Base-by-base conservation (phyloP, 1,140 invertebrate species). In the Idris sp. region DNA sequence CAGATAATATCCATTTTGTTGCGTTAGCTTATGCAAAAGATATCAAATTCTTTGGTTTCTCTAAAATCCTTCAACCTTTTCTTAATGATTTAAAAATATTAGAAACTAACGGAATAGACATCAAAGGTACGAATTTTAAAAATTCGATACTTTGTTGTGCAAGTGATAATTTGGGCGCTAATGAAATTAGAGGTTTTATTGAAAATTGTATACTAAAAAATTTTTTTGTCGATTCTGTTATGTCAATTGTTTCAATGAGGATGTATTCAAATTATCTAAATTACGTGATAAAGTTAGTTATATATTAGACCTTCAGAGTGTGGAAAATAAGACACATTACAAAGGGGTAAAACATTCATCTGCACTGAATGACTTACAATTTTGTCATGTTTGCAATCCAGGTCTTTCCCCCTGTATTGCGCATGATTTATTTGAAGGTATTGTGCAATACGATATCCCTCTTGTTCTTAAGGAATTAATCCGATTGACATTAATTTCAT, bases 91-190 rank as follows among this genome's bases (percentile, higher is more conserved):
- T 74, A 9, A 36, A 59, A 44, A 4, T 10, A 6, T 35, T 74
- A 22, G 62, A 68, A 62, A 18, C 11, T 1, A 11, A 18, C 0
- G 72, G 72, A 7, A 33, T 74, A 36, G 15, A 28, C 28, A 28
- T 68, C 1, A 25, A 30, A 30, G 9, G 19, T 19, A 1, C 41
- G 10, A 1, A 59, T 46, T 40, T 68, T 48, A 65, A 71, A 48
- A 14, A 58, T 10, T 26, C 9, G 10, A n/a, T 56, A 69, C n/a
- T 43, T 62, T 18, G 43, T 33, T 43, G 54, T 76, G 13, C n/a
- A 30, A 74, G 77, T n/a, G 77, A 80, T 19, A 79, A 77, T 49
- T 59, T 79, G 44, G 74, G 77, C 0, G 73, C 48, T 46, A 75
- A 80, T 46, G 25, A 65, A 26, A 71, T 80, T 15, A 74, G 78